Base-by-base conservation (phyloP, 2,797 vertebrate genomes). In the Mormyrus hasselquistii region DNA sequence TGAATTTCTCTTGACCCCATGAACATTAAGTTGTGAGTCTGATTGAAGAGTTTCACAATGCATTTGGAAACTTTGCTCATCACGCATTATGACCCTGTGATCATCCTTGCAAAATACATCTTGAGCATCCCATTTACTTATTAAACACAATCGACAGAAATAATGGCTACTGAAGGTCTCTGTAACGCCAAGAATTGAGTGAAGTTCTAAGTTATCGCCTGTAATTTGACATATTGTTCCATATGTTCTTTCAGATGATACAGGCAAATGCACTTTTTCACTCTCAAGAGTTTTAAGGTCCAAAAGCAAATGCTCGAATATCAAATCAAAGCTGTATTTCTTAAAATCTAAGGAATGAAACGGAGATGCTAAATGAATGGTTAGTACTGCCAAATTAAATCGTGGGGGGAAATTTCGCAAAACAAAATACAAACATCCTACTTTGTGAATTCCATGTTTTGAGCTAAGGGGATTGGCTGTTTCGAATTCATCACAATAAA, bases 401-500 rank as follows among this genome's bases (percentile, higher is more conserved):
- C 9, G 7, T 8, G 59, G 59, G n/a, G 9, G 88, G 5, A 62
- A 5, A 59, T 87, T 87, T 87, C 86, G 7, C 22, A 87, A 19
- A 10, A 87, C 86, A 87, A 59, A 62, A 87, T 87, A 87, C 22
- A 87, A 55, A 87, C 52, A 34, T 41, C 86, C 55, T 2, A 62
- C 34, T 8, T 44, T 59, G 55, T 87, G 85, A 29, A 87, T 34
- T 4, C 7, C 34, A 57, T 57, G 86, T 59, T 59, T 59, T 38
- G 52, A 87, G 0, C 55, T 7, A n/a, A 92, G 73, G 0, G 87
- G 88, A 65, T 90, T 91, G 9, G 86, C 73, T 8, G 16, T 76
- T 87, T 91, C 90, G 88, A 92, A 91, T 16, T 92, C 89, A 73
- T 90, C 85, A 90, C 89, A 89, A 87, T 91, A 91, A 29, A 91